These are phyloP conservation scores for Steatornis caripensis DNA, from an alignment of 2,113 vertebrate genomes.

Conservation along the genomic window DNA sequence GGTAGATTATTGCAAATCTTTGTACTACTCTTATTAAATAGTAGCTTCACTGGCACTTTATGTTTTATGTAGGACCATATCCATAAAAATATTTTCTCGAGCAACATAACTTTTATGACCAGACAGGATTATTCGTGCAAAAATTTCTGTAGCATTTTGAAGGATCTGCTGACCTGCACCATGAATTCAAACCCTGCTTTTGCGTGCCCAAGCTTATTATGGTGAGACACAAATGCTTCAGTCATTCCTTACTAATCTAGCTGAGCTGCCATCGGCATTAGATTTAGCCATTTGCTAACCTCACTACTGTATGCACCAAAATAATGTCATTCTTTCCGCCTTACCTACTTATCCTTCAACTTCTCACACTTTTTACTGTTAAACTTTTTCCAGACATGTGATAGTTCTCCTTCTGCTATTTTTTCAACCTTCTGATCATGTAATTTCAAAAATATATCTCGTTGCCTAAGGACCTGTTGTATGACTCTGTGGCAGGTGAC, in stretches of 20 bases:
- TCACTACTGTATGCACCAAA: neutral
- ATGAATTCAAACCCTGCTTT: neutral
- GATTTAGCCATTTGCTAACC: neutral
- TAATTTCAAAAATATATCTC: neutral
- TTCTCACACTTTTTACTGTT: neutral
- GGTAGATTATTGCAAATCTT: neutral
- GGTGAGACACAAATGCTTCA: neutral
- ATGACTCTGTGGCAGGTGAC: neutral
- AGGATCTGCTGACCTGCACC: neutral
- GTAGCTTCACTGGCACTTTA: neutral
- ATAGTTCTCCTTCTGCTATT: neutral
- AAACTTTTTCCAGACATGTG: neutral
- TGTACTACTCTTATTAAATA: neutral
- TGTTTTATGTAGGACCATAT: neutral
- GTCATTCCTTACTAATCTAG: neutral
- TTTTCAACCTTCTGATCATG: neutral
- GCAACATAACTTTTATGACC: neutral
- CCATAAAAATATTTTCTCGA: neutral
- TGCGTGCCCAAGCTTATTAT: neutral
- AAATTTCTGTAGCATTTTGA: neutral
- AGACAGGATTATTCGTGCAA: neutral
- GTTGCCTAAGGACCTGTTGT: neutral
- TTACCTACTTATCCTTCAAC: neutral
- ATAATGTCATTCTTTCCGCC: neutral
- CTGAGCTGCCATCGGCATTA: neutral